Conservation (phyloP, 2,113 vertebrate genomes). For the Cryptomyrus ogoouensis region DNA sequence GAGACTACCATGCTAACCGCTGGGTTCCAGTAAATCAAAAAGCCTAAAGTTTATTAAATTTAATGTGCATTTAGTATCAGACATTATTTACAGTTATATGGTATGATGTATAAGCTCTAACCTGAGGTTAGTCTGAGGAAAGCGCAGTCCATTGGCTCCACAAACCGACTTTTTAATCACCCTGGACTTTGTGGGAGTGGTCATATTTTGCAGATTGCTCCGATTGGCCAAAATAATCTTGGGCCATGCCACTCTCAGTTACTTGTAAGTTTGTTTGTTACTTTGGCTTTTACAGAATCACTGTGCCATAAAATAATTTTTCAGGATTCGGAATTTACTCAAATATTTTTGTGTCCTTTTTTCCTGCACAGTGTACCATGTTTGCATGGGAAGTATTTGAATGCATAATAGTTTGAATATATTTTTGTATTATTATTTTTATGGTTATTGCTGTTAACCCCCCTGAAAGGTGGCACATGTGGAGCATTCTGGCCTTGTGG, state of each 20-base stretch:
- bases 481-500: not conserved
- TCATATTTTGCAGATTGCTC: not conserved
- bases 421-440: not conserved
- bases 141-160: not conserved
- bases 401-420: not conserved
- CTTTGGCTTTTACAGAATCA: not conserved
- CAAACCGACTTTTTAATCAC: not conserved
- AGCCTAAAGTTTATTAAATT: not conserved
- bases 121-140: not conserved
- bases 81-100: not conserved
- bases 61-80: constrained; percentile 10
- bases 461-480: not conserved
- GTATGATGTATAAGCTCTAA: not conserved
- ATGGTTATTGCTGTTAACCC: not conserved
- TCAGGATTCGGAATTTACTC: not conserved
- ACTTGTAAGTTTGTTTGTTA: not conserved
- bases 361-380: not conserved
- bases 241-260: not conserved
- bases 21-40: not conserved
- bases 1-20: not conserved
- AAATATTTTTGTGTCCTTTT: not conserved
- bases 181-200: not conserved
- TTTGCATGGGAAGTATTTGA: not conserved
- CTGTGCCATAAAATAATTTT: not conserved
- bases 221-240: not conserved